Percentiles rank a stretch among this genome's conserved stretches.
These are phyloP conservation scores for Cepaea hortensis DNA, from an alignment of 2,888 invertebrate genomes.

Conservation along the genomic window DNA sequence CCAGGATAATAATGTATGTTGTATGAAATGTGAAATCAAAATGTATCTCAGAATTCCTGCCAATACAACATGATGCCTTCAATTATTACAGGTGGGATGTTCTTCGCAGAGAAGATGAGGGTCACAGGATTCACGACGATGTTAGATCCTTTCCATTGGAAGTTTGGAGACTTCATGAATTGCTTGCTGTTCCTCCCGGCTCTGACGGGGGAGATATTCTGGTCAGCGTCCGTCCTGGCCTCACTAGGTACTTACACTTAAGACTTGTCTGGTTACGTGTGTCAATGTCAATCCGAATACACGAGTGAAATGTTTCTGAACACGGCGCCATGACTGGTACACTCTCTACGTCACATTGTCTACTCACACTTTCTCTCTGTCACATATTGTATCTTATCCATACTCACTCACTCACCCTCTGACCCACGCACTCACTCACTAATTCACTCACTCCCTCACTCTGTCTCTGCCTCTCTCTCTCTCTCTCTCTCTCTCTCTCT, in stretches of 20 bases:
- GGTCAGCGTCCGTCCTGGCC: conserved; percentile 97
- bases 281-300: neutral
- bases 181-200: conserved; percentile 96
- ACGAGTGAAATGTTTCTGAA: no score
- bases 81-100: conserved; percentile 86
- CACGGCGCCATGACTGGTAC: neutral
- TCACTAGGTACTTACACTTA: conserved; percentile 84
- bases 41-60: no score
- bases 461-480: no score
- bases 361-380: neutral
- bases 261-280: neutral
- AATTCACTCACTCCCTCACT: no score
- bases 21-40: no score
- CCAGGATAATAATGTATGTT: no score
- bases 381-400: neutral
- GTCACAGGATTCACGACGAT: conserved; percentile 98
- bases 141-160: conserved; percentile 97
- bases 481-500: no score
- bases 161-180: conserved; percentile 97
- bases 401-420: no score
- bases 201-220: conserved; percentile 97
- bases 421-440: no score
- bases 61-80: no score
- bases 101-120: conserved; percentile 98
- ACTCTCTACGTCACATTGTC: neutral